phyloP scores from a whole-genome alignment of 2,113 vertebrate species.

The Xenotilapia longispinis region DNA sequence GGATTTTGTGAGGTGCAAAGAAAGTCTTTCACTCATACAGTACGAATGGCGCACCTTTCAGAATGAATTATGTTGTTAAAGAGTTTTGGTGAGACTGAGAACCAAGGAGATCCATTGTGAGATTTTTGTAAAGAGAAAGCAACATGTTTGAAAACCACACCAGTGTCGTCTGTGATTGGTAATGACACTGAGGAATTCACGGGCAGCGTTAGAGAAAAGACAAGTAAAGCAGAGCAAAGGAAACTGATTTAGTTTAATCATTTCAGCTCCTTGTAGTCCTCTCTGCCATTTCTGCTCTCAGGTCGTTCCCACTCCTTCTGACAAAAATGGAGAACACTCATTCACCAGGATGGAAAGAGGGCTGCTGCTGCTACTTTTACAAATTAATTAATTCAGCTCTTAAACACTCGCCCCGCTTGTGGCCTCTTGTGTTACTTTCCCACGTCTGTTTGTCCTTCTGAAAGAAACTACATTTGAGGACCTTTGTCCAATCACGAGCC shows the following conservation, averaged over 20 bases:
- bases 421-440: conserved; percentile 20
- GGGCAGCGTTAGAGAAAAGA: not conserved
- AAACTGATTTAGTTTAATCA: conserved; percentile 1
- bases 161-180: conserved; percentile 11
- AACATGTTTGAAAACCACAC: not conserved
- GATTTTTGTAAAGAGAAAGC: not conserved
- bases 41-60: not conserved
- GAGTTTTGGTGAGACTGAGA: not conserved
- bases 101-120: not conserved
- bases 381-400: conserved; percentile 8
- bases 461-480: not conserved
- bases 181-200: conserved; percentile 17
- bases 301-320: not conserved
- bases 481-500: conserved; percentile 12
- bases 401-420: not conserved
- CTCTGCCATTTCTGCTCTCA: not conserved
- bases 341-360: not conserved
- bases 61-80: conserved; percentile 8
- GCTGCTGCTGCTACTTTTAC: not conserved
- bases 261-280: not conserved
- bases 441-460: conserved; percentile 23
- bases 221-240: not conserved
- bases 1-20: conserved; percentile 6
- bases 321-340: not conserved
- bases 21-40: conserved; percentile 12